Base-by-base conservation (phyloP, 2,113 vertebrate genomes). In the Amphiprion percula region DNA sequence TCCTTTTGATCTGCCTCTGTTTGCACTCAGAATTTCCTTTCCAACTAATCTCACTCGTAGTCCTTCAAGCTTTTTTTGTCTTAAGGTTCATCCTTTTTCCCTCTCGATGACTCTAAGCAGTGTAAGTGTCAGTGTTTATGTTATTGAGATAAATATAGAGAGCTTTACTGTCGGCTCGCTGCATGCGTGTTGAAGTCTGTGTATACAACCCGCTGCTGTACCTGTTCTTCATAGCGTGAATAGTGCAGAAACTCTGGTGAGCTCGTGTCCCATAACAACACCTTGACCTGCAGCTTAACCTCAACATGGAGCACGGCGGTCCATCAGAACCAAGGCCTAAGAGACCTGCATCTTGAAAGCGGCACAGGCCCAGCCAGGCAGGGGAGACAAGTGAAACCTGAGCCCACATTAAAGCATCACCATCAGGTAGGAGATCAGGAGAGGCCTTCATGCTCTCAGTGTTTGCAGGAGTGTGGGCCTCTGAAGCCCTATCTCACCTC, bases 321-420 rank as follows among this genome's bases (percentile, higher is more conserved):
- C 79, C 66, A 33, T 86, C 79, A 78, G 70, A 80, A 76, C 49
- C 62, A 17, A 62, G 79, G 62, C 75, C 64, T 54, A 67, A 73
- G 66, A 74, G 80, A 79, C 63, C 83, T 90, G 86, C 80, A 86
- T 89, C 77, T 80, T 87, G 88, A 93, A 84, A 89, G 80, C 77
- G 85, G 75, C 17, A 8, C 88, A 79, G 86, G 87, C 81, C 85
- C 66, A 79, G 81, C 77, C 77, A 75, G 86, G 77, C 90, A 83
- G 87, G 88, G 91, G 87, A 93, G 92, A 94, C 89, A 54, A 82
- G 86, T 91, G 80, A 90, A 94, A 92, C 75, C 86, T 73, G 91
- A 94, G 87, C 90, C 94, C 87, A 93, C 94, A 93, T 90, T 92
- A 90, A 90, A 88, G 93, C 87, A 89, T 92, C 90, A 82, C 81